Evolutionary conservation across 1,140 invertebrate species (phyloP), one percentile per base, ranked within the genome.

Genomic region (Drosophila lini): DNA sequence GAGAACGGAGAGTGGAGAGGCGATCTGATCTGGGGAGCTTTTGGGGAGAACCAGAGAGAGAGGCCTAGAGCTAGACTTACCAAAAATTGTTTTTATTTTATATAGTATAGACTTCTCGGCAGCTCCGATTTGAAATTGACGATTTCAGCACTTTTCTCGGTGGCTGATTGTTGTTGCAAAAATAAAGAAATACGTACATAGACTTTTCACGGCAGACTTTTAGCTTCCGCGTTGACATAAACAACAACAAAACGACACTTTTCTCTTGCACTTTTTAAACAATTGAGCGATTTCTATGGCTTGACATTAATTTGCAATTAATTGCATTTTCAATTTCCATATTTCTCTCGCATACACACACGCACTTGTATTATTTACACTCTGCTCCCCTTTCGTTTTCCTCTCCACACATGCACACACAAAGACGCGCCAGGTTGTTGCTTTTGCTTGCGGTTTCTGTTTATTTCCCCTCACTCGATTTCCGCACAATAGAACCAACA

Each of bases 231-330:
- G 53, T 73, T 73, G 53, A 55, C 34, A 55, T 44, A 34, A 45
- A 60, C 55, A 64, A 42, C 34, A 63, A 45, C 28, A 16, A 38
- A 61, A 28, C 60, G 22, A 9, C 60, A 65, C 38, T 67, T 88
- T 88, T 63, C 83, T 80, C 79, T 78, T 67, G 31, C 44, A 59
- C 68, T 56, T 38, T 64, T 32, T 65, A 78, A 84, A 69, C 81
- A 68, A 68, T 62, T 77, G 42, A 63, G 56, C 69, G 53, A 67
- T 81, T 75, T 74, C 65, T 76, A 81, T 63, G 61, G 69, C 67
- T 71, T 78, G 74, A 25, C 64, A 60, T 60, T 59, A 70, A 84
- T 67, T 73, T 78, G 52, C 60, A 58, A 88, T 67, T 67, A 67
- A 80, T 50, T 67, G 67, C 45, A 82, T 75, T 67, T 82, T 70